Conservation (phyloP, 2,888 invertebrate genomes). For the Ormyrus pomaceus region DNA sequence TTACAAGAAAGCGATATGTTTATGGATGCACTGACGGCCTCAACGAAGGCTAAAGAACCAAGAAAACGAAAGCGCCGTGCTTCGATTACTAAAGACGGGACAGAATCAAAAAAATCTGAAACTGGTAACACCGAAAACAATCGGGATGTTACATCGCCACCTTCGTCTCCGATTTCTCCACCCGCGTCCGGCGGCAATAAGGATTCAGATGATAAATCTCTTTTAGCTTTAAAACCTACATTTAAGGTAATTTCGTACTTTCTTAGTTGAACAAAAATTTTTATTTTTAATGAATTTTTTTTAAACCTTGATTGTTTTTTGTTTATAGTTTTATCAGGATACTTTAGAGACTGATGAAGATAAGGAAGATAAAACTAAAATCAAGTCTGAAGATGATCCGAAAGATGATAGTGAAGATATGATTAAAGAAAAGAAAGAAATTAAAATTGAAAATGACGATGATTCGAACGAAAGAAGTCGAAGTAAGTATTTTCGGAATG, state of each 20-base stretch:
- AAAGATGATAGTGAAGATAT: slow-evolving; percentile 57
- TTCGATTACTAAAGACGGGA: slow-evolving; percentile 83
- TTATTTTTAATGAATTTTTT: slow-evolving; percentile 13
- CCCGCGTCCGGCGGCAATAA: slow-evolving; percentile 45
- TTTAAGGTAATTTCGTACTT: slow-evolving; percentile 72
- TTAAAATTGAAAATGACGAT: slow-evolving; percentile 66
- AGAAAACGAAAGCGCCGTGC: slow-evolving; percentile 88
- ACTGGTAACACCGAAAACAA: slow-evolving; percentile 66
- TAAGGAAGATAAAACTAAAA: slow-evolving; percentile 75
- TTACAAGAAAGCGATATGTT: slow-evolving; percentile 95
- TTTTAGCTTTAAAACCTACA: slow-evolving; percentile 74
- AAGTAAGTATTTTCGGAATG: slow-evolving; percentile 60
- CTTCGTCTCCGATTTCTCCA: slow-evolving; percentile 66
- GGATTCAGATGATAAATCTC: slow-evolving; percentile 72
- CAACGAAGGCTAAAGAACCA: slow-evolving; percentile 84
- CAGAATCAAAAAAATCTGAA: slow-evolving; percentile 78
- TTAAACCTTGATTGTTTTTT: slow-evolving; percentile 39
- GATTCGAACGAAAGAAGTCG: slow-evolving; percentile 64
- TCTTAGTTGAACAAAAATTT: slow-evolving; percentile 17
- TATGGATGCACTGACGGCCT: slow-evolving; percentile 92
- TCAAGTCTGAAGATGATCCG: slow-evolving; percentile 62
- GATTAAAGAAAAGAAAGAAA: slow-evolving; percentile 55
- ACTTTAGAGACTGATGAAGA: slow-evolving; percentile 86
- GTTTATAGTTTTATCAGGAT: slow-evolving; percentile 89
- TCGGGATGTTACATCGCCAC: slow-evolving; percentile 76